Evolutionary conservation across 2,888 invertebrate species (phyloP), one percentile per base, ranked within the genome.

Genomic region (Plagodis pulveraria): DNA sequence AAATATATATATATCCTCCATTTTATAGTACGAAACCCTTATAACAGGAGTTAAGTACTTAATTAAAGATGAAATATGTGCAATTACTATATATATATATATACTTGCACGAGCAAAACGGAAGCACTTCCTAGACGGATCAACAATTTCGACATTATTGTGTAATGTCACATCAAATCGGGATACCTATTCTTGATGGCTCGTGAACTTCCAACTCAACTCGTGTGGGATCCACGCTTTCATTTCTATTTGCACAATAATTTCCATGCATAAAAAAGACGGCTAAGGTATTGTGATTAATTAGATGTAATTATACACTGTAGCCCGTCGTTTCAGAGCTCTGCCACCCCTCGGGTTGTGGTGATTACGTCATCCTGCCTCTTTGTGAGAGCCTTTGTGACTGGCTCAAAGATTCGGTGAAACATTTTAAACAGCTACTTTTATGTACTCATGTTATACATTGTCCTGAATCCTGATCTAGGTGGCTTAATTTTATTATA

Each of bases 291-390:
- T 57, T 63, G 56, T 59, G 50, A 63, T 63, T 56, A 65, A 65
- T 60, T 62, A 52, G 34, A 41, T 57, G 50, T 54, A 65, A 66
- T 66, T 63, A 68, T 52, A 61, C 59, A 32, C 56, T 63, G 53
- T 51, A 56, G 66, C 52, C 47, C 34, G 63, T 56, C 43, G 59
- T 55, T 61, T 62, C 47, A 36, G 51, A 58, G 58, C 48, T 22
- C 38, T 40, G 41, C 49, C 54, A 48, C 38, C 38, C 46, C 12
- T 33, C 6, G n/a, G 56, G 68, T 62, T 59, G 68, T 43, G 66
- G 64, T 56, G 50, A 64, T 66, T 68, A 66, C 62, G 60, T 65
- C 65, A 66, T 65, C 51, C 51, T 60, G 45, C 46, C 46, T 63
- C 64, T 66, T 63, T 65, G 59, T 62, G 56, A 64, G 62, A 49